phyloP scores from a whole-genome alignment of 2,888 invertebrate species.

The Ormyrus thymus region DNA sequence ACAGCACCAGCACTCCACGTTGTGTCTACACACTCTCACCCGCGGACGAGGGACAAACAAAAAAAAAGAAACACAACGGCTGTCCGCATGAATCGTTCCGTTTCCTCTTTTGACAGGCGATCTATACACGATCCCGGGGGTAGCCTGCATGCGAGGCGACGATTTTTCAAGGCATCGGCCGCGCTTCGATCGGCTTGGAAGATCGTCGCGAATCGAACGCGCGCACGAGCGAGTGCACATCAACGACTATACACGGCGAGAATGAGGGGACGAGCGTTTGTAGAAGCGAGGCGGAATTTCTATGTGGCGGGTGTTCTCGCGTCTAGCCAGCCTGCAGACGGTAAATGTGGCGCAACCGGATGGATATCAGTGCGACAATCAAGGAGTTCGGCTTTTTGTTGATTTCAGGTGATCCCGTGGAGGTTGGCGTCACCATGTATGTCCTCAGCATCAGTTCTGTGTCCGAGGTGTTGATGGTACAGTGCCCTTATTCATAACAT shows the following conservation, averaged over 20 bases:
- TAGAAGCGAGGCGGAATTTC: neutral
- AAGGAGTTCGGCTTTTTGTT: slow-evolving; percentile 67
- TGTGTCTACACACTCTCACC: neutral
- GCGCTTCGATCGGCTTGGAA: neutral
- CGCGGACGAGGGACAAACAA: neutral
- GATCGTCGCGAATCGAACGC: neutral
- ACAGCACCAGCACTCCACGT: slow-evolving; percentile 23
- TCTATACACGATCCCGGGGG: too few relatives aligned
- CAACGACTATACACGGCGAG: neutral
- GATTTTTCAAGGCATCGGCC: neutral
- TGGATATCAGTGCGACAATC: slow-evolving; percentile 43
- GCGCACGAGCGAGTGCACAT: slow-evolving; percentile 37
- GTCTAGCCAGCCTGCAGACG: slow-evolving; percentile 4
- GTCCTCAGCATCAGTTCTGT: slow-evolving; percentile 98
- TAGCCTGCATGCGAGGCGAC: neutral
- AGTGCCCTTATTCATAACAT: slow-evolving; percentile 63
- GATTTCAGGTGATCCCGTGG: slow-evolving; percentile 96
- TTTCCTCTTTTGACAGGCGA: too few relatives aligned
- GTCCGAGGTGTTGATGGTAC: slow-evolving; percentile 98
- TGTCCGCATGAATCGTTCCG: neutral
- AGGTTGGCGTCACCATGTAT: slow-evolving; percentile 98
- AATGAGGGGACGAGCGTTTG: neutral
- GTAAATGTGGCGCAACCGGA: slow-evolving; percentile 42
- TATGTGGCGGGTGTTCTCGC: neutral
- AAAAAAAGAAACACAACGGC: neutral